phyloP scores from a whole-genome alignment of 1,140 invertebrate genomes.

The Calliphora vicina region DNA sequence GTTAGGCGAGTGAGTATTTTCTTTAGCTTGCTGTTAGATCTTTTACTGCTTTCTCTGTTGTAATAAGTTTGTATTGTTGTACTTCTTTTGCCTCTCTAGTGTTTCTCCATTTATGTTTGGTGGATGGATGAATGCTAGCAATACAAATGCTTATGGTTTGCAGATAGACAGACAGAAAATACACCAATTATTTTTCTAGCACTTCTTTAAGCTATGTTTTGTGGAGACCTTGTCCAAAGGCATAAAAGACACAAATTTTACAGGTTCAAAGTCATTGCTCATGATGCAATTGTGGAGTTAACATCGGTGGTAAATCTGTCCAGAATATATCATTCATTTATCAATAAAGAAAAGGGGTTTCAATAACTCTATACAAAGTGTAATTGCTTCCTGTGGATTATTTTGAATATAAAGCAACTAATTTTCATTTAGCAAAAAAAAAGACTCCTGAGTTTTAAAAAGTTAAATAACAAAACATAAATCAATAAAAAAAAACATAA shows the following conservation, averaged over 20 bases:
- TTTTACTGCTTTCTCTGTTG: slow-evolving; percentile 20
- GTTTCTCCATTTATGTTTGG: neutral
- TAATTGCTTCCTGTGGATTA: neutral
- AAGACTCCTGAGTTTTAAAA: neutral
- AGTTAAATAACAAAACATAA: neutral
- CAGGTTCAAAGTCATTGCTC: slow-evolving; percentile 62
- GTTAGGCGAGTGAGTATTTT: neutral
- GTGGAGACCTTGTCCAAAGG: slow-evolving; percentile 47
- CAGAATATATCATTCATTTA: neutral
- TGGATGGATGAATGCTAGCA: too few relatives aligned
- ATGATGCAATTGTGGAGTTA: slow-evolving; percentile 63
- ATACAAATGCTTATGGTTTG: too few relatives aligned
- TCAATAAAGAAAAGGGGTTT: neutral
- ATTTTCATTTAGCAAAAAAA: neutral
- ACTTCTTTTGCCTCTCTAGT: neutral
- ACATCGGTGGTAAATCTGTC: slow-evolving; percentile 44
- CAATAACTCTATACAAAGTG: neutral
- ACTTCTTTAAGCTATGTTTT: neutral
- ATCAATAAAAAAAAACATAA: neutral
- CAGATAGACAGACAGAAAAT: too few relatives aligned
- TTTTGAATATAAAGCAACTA: too few relatives aligned
- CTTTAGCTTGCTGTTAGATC: neutral
- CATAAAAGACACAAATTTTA: slow-evolving; percentile 62
- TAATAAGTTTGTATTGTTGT: neutral
- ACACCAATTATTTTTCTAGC: slow-evolving; percentile 29